A percentile compares a stretch with the other conserved stretches of the same genome.
Conservation (phyloP, 2,888 invertebrate genomes). For the Dasysyrphus tricinctus region DNA sequence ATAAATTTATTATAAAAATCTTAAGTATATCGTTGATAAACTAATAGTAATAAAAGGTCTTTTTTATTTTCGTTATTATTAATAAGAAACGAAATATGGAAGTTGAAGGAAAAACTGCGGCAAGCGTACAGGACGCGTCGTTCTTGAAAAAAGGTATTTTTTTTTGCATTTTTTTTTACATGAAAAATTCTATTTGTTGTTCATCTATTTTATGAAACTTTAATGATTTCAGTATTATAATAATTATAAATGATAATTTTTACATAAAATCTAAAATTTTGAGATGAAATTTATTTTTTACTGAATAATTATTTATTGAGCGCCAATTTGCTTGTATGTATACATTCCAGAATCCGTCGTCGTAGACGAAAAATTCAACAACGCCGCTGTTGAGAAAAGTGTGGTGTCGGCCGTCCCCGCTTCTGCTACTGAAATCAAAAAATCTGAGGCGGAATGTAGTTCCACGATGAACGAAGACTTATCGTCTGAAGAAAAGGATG, state of each 20-base stretch:
- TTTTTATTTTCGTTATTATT: constrained; percentile 45
- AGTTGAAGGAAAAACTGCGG: constrained; percentile 58
- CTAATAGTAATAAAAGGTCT: constrained; percentile 20
- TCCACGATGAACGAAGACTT: constrained; percentile 31
- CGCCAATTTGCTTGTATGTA: constrained; percentile 64
- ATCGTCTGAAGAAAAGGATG: constrained; percentile 58
- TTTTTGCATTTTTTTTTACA: constrained; percentile 18
- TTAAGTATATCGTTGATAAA: neutral
- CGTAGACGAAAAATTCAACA: constrained; percentile 52
- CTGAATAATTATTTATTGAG: constrained; percentile 48
- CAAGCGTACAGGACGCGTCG: constrained; percentile 67
- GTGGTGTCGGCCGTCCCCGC: constrained; percentile 5
- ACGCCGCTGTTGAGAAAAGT: constrained; percentile 26
- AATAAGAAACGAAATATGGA: constrained; percentile 59
- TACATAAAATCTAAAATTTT: neutral
- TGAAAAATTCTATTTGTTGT: constrained; percentile 25
- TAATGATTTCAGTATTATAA: neutral
- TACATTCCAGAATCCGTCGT: constrained; percentile 50
- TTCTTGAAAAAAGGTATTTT: constrained; percentile 67
- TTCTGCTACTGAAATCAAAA: constrained; percentile 32
- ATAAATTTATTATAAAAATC: constrained; percentile 36
- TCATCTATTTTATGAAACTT: neutral
- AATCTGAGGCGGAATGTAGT: constrained; percentile 60
- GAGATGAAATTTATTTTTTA: constrained; percentile 3
- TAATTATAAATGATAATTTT: neutral